These are phyloP conservation scores for Arctocebus calabarensis DNA, from an alignment of 2,797 vertebrate species.

Conservation along the genomic window DNA sequence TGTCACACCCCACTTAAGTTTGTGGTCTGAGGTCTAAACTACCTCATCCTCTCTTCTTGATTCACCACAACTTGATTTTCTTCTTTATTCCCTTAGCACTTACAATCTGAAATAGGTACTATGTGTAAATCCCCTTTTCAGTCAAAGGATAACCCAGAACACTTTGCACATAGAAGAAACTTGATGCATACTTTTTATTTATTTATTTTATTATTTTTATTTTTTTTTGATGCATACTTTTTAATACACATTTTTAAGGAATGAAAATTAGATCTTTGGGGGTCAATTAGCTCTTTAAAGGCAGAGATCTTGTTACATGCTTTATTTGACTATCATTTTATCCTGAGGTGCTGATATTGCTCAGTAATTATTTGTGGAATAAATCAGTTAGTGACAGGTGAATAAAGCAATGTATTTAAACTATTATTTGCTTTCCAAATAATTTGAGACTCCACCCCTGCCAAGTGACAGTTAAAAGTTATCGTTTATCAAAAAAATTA, in stretches of 20 bases:
- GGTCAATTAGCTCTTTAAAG: neutral
- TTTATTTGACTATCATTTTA: neutral
- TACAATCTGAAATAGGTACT: neutral
- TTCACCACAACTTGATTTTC: neutral
- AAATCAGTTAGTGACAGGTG: neutral
- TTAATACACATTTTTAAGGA: neutral
- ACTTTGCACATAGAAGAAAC: neutral
- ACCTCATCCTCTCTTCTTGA: neutral
- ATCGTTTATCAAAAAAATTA: neutral
- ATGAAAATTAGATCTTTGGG: neutral
- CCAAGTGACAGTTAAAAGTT: neutral
- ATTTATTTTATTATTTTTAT: no score
- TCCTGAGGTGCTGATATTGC: neutral
- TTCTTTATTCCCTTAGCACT: rapidly evolving
- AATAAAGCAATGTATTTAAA: neutral
- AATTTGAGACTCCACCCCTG: neutral
- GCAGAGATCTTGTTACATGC: neutral
- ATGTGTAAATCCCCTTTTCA: neutral
- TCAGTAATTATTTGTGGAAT: neutral
- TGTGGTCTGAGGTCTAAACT: rapidly evolving
- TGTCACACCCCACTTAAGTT: rapidly evolving
- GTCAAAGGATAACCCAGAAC: neutral
- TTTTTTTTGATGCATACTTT: neutral
- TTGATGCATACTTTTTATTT: neutral
- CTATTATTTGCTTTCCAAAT: neutral